Conservation (phyloP, 2,888 invertebrate genomes). For the Odontomyia ornata region DNA sequence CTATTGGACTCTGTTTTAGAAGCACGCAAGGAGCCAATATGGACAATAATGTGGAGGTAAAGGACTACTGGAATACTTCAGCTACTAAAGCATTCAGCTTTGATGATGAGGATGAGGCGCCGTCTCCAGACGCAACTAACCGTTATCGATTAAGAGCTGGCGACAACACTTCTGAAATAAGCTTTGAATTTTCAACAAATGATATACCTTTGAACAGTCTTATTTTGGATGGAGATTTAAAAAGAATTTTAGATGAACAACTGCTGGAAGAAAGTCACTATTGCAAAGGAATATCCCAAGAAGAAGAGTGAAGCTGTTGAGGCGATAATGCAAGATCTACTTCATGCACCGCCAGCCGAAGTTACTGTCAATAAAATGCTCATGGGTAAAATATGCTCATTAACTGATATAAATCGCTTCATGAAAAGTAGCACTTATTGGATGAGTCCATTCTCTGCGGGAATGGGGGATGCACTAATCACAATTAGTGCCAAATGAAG, state of each 20-base stretch:
- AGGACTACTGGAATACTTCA: too few species aligned
- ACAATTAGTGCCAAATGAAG: conserved; percentile 58
- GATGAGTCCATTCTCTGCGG: conserved; percentile 76
- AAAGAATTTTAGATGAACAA: conserved; percentile 66
- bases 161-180: conserved; percentile 62
- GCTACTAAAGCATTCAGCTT: too few species aligned
- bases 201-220: conserved; percentile 61
- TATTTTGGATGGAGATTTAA: conserved; percentile 59
- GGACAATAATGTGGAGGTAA: too few species aligned
- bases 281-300: conserved; percentile 58
- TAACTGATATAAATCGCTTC: conserved; percentile 69
- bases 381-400: conserved; percentile 66
- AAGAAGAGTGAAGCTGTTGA: conserved; percentile 62
- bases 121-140: conserved; percentile 40
- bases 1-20: too few species aligned
- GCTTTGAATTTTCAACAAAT: conserved; percentile 58
- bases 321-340: conserved; percentile 54
- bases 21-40: too few species aligned
- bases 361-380: conserved; percentile 62
- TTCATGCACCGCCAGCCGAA: conserved; percentile 58
- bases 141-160: conserved; percentile 49
- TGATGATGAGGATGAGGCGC: too few species aligned
- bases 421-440: conserved; percentile 75
- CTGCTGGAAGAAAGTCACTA: conserved; percentile 66
- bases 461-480: conserved; percentile 84